Percentiles rank a stretch among this genome's conserved stretches.
phyloP scores from a whole-genome alignment of 2,797 vertebrate genomes.

The Arrhamphus sclerolepis region DNA sequence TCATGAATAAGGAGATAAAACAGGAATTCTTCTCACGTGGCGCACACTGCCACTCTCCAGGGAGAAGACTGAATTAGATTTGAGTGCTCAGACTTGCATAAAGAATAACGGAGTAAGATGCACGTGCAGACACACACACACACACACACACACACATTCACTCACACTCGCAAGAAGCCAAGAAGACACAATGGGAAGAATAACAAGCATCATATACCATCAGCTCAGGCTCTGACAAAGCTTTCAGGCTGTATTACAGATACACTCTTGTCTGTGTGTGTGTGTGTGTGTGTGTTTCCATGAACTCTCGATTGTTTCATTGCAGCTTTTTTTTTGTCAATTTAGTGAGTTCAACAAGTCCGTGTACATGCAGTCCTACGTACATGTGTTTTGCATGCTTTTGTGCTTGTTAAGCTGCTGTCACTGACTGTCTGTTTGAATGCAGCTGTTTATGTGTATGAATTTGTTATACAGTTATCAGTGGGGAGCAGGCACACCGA shows the following conservation, averaged over 20 bases:
- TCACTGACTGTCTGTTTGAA: slow-evolving; percentile 19
- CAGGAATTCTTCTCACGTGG: slow-evolving; percentile 54
- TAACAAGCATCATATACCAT: slow-evolving; percentile 57
- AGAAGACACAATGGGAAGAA: slow-evolving; percentile 43
- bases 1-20: slow-evolving; percentile 55
- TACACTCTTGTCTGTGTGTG: slow-evolving; percentile 13
- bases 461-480: slow-evolving; percentile 74
- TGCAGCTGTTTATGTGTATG: slow-evolving; percentile 37
- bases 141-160: slow-evolving; percentile 12
- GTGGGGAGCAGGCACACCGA: slow-evolving; percentile 69
- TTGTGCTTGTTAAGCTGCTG: slow-evolving; percentile 17
- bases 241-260: slow-evolving; percentile 38
- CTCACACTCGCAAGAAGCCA: slow-evolving; percentile 10
- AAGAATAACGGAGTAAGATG: slow-evolving; percentile 38
- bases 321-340: slow-evolving; percentile 7
- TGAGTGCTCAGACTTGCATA: slow-evolving; percentile 53
- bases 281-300: background rate
- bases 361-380: background rate
- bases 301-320: slow-evolving; percentile 19
- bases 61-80: slow-evolving; percentile 53
- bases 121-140: slow-evolving; percentile 4
- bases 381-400: slow-evolving; percentile 4
- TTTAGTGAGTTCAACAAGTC: slow-evolving; percentile 3
- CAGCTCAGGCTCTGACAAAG: slow-evolving; percentile 43
- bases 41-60: slow-evolving; percentile 51